Base-by-base conservation (phyloP, 2,113 vertebrate species). In the Pitta sordida region DNA sequence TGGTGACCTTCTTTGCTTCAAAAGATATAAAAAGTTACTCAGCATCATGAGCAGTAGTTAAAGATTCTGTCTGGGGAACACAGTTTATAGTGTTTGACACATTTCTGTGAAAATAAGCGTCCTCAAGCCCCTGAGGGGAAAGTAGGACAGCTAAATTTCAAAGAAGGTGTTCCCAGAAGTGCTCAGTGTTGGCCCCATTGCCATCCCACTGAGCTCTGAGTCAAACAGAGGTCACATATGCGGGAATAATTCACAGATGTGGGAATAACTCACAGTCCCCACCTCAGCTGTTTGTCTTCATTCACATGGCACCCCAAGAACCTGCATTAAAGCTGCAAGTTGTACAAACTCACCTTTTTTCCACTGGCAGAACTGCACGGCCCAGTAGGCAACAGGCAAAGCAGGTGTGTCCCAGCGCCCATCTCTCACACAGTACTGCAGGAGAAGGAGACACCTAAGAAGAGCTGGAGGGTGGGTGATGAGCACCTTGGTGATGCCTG, bases 311-410 rank as follows among this genome's bases (percentile, higher is more conserved):
- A 58, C 13, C n/a, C 58, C 55, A 79, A 44, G 16, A 46, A 59
- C 26, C 19, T 32, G 21, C 59, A 30, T n/a, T 22, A 59, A 74
- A 52, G 8, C 37, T 36, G 23, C 10, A 36, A 36, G 43, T 29
- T 48, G 37, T 58, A 55, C 34, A 86, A 86, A 32, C 8, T 13
- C 41, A 27, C 12, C 6, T 77, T 77, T 39, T 41, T 67, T 34
- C 70, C 60, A 29, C 46, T 55, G 23, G n/a, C 34, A 36, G 39
- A 60, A 65, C 8, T 0, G 0, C 1, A 0, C 23, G 23, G 30
- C 19, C 4, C 27, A 43, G 44, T 13, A 58, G 30, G 30, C 0
- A 1, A 24, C 17, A 15, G 37, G n/a, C 86, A 70, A 81, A 81
- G 39, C 15, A n/a, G 32, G 14, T 78, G 27, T 76, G 26, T n/a